phyloP scores from a whole-genome alignment of 2,113 vertebrate genomes.

The Phainopepla nitens region DNA sequence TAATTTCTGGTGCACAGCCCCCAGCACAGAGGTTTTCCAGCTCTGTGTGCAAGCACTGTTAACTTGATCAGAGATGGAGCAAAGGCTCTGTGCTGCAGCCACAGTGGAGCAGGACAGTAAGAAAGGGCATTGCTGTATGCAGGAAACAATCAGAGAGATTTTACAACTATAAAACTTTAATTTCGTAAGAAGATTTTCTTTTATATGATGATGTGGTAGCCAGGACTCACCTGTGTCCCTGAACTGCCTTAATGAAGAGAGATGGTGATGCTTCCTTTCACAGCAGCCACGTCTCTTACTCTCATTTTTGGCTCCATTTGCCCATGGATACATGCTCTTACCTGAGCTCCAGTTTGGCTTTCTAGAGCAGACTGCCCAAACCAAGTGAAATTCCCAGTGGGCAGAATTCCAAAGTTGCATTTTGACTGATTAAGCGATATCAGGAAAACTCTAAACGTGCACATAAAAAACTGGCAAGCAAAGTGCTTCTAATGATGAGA shows the following conservation, averaged over 20 bases:
- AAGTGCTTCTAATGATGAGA: constrained; percentile 37
- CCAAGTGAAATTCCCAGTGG: constrained; percentile 25
- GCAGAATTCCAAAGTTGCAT: constrained; percentile 53
- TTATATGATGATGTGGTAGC: neutral
- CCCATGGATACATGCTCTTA: neutral
- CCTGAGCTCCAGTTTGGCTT: constrained; percentile 6
- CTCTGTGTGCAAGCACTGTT: neutral
- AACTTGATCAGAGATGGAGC: neutral
- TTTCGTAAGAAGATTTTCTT: neutral
- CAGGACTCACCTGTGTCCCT: neutral
- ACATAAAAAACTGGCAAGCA: constrained; percentile 44
- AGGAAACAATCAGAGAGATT: neutral
- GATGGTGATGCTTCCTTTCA: neutral
- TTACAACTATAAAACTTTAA: neutral
- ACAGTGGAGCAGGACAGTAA: neutral
- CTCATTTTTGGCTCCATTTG: neutral
- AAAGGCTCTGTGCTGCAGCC: neutral
- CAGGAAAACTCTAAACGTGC: constrained; percentile 62
- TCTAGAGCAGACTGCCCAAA: neutral
- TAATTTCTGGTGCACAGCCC: neutral
- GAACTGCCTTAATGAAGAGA: neutral
- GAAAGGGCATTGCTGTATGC: neutral
- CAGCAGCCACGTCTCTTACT: neutral
- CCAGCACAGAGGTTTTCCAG: neutral
- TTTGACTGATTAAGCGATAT: constrained; percentile 68